Evolutionary conservation across 2,888 invertebrate genomes (phyloP).

Genomic region (Scaptomyza caliginosa): DNA sequence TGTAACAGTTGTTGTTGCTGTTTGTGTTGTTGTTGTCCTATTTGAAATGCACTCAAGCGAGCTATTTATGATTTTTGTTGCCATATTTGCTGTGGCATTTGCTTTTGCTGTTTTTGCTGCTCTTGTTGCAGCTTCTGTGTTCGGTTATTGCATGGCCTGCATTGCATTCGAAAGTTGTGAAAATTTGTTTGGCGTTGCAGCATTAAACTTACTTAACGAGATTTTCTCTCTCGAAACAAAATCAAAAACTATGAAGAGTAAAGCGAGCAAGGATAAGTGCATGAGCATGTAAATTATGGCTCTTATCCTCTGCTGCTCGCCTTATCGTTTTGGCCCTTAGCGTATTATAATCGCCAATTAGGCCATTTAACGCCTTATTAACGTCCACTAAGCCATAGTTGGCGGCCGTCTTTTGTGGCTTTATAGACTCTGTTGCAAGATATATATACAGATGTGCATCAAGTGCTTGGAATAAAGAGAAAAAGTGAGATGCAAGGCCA

Average conservation of each 20-base stretch:
- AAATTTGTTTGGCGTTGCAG: slow-evolving; percentile 28
- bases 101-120: slow-evolving; percentile 2
- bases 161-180: slow-evolving; percentile 37
- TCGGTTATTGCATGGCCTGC: slow-evolving; percentile 54
- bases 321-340: slow-evolving; percentile 10
- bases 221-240: slow-evolving; percentile 3
- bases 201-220: slow-evolving; percentile 16
- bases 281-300: slow-evolving; percentile 32
- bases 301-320: not conserved
- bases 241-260: not conserved
- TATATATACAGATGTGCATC: slow-evolving; percentile 1
- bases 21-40: slow-evolving; percentile 25
- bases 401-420: slow-evolving; percentile 7
- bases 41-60: slow-evolving; percentile 53
- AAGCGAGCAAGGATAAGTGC: slow-evolving; percentile 7
- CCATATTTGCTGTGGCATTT: slow-evolving; percentile 3
- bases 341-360: slow-evolving; percentile 66
- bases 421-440: not conserved
- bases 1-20: slow-evolving; percentile 12
- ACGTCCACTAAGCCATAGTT: slow-evolving; percentile 39
- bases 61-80: slow-evolving; percentile 41
- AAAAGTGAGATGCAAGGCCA: not conserved
- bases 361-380: slow-evolving; percentile 74
- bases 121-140: slow-evolving; percentile 9
- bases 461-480: not conserved